Evolutionary conservation across 92 coral and sea anemone genomes (phyloP), one percentile per base, ranked within the genome.

Genomic region (Heliopora coerulea): DNA sequence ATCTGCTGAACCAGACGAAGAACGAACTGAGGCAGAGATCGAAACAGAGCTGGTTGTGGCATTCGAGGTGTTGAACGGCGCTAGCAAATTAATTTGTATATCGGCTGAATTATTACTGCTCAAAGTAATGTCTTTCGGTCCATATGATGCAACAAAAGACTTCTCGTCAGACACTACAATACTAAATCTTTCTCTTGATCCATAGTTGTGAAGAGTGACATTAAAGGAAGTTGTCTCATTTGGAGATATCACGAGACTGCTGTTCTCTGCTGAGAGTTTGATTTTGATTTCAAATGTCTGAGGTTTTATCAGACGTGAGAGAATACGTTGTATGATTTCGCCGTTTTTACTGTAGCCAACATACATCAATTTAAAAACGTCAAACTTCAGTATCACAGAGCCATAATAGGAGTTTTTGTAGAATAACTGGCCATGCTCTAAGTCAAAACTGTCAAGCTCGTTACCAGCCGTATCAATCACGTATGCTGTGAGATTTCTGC

Each of bases 401-500:
- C 74, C 74, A 44, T 60, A 69, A 68, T 37, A 72, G 49, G 78
- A 57, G 62, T n/a, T 59, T 24, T 57, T 18, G 79, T 80, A 39
- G 4, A 83, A 54, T 21, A 77, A 85, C 42, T 80, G 63, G 8
- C 91, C 88, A 25, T 41, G 75, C 25, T 61, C 11, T n/a, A 80
- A 78, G 4, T 37, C 42, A 37, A 37, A 37, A 11, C 78, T 79
- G 37, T 87, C 91, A 32, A 83, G 40, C 12, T 28, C 72, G 59
- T 60, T 32, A 1, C 88, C 91, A 20, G 28, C 57, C 24, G 65
- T 26, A 42, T 75, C 39, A 21, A 75, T 35, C 29, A 87, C 64
- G 31, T 87, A 83, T 8, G 76, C 86, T 25, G 32, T 18, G 39
- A 67, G 3, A 31, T 28, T 67, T 67, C 23, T 67, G 34, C 44